phyloP scores from a whole-genome alignment of 2,888 invertebrate genomes.

The Metopia argyrocephala region DNA sequence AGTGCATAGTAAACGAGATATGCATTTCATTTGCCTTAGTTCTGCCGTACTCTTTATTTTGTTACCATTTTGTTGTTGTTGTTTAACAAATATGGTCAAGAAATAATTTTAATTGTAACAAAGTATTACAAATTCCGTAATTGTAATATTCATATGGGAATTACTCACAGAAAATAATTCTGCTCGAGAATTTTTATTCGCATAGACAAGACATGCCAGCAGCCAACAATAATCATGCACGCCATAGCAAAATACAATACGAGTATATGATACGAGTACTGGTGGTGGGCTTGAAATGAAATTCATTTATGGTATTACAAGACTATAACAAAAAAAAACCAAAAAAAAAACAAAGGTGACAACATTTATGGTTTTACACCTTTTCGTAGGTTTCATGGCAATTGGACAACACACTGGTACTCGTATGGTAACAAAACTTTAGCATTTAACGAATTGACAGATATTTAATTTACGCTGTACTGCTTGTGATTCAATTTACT shows the following conservation, averaged over 20 bases:
- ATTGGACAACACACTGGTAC: conserved; percentile 34
- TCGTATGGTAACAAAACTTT: conserved; percentile 51
- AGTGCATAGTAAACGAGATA: conserved; percentile 31
- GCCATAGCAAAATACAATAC: conserved; percentile 8
- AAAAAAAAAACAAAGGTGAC: conserved; percentile 58
- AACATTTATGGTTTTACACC: conserved; percentile 63
- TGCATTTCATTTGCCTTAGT: not conserved
- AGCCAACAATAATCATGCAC: not conserved
- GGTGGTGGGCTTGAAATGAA: not conserved
- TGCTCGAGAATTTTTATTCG: not conserved
- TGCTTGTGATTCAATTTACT: no score
- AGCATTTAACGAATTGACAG: conserved; percentile 63
- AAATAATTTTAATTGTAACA: not conserved
- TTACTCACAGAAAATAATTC: conserved; percentile 52
- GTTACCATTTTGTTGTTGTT: conserved; percentile 33
- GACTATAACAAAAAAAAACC: conserved; percentile 39
- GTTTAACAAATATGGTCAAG: conserved; percentile 42
- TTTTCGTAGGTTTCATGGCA: conserved; percentile 52
- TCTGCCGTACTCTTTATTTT: conserved; percentile 36
- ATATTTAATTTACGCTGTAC: conserved; percentile 62
- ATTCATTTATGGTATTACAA: no score
- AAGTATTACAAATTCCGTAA: conserved; percentile 42
- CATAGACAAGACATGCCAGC: not conserved
- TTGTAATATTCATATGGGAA: conserved; percentile 55
- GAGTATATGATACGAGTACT: not conserved